A percentile compares a stretch with the other conserved stretches of the same genome.
Conservation (phyloP, 92 coral and sea anemone species). For the Parazoanthus darwini region DNA sequence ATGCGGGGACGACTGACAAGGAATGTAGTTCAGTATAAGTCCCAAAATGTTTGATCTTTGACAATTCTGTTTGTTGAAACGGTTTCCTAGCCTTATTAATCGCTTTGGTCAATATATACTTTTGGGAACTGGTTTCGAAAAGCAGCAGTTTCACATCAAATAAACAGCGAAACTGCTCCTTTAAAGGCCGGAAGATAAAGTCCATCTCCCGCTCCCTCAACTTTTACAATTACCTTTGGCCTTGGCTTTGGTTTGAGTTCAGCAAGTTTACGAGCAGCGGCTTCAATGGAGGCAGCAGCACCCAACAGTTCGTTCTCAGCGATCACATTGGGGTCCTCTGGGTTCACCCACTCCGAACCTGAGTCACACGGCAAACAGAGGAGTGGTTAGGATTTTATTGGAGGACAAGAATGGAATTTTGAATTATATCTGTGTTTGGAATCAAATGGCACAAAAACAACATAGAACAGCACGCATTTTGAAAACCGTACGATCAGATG, state of each 20-base stretch:
- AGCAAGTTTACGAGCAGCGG: slow-evolving; percentile 98
- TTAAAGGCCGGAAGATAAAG: background rate
- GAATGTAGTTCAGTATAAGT: too few species aligned
- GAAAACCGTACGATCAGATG: too few species aligned
- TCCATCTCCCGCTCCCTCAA: background rate
- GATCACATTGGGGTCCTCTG: slow-evolving; percentile 97
- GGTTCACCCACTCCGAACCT: slow-evolving; percentile 99
- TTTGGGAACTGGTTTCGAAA: too few species aligned
- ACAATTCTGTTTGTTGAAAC: too few species aligned
- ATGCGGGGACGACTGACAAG: too few species aligned
- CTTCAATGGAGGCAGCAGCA: slow-evolving; percentile 97
- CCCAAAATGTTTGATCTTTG: too few species aligned
- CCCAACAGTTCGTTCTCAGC: slow-evolving; percentile 98
- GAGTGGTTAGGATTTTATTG: background rate
- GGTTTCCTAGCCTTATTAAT: too few species aligned
- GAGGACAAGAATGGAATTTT: background rate
- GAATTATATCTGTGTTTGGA: background rate
- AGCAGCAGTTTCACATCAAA: too few species aligned
- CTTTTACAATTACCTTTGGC: slow-evolving; percentile 76
- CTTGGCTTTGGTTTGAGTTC: slow-evolving; percentile 98
- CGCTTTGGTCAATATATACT: too few species aligned
- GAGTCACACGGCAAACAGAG: background rate
- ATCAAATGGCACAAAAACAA: too few species aligned
- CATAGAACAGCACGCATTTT: too few species aligned
- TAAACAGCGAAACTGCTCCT: too few species aligned